Evolutionary conservation across 2,797 vertebrate species (phyloP).

Genomic region (Falco rusticolus): DNA sequence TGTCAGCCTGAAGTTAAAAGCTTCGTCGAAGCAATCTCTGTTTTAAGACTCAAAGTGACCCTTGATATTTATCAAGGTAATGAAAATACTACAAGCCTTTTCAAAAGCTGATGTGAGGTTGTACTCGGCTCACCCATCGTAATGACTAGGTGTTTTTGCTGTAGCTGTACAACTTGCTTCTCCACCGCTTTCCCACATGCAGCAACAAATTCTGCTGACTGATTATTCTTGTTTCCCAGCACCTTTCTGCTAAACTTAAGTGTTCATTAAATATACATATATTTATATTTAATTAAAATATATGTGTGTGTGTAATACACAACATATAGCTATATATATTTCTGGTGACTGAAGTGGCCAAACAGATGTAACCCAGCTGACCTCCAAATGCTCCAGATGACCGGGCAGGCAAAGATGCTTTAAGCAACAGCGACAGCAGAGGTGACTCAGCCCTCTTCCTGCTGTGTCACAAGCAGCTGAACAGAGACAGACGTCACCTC

Average conservation of each 20-base stretch:
- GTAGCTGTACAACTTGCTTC: neutral
- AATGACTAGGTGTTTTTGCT: neutral
- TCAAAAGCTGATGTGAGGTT: constrained; percentile 40
- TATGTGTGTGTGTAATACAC: neutral
- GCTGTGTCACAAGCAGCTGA: neutral
- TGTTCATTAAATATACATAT: neutral
- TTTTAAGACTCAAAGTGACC: constrained; percentile 62
- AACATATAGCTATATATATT: neutral
- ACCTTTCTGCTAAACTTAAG: neutral
- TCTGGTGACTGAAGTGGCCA: neutral
- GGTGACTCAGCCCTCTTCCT: constrained; percentile 1
- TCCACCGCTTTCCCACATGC: neutral
- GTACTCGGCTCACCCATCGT: neutral
- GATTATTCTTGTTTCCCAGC: neutral
- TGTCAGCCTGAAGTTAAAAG: constrained; percentile 63
- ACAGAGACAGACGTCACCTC: neutral
- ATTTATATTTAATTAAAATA: neutral
- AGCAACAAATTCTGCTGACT: neutral
- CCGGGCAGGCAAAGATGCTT: neutral
- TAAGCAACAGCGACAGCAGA: neutral
- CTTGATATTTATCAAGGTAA: constrained; percentile 70
- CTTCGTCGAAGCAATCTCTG: constrained; percentile 60
- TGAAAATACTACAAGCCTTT: constrained; percentile 48
- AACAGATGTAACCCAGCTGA: neutral
- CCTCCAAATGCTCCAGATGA: neutral